Evolutionary conservation across 1,140 invertebrate genomes (phyloP), one percentile per base, ranked within the genome.

Genomic region (Orussus abietinus): DNA sequence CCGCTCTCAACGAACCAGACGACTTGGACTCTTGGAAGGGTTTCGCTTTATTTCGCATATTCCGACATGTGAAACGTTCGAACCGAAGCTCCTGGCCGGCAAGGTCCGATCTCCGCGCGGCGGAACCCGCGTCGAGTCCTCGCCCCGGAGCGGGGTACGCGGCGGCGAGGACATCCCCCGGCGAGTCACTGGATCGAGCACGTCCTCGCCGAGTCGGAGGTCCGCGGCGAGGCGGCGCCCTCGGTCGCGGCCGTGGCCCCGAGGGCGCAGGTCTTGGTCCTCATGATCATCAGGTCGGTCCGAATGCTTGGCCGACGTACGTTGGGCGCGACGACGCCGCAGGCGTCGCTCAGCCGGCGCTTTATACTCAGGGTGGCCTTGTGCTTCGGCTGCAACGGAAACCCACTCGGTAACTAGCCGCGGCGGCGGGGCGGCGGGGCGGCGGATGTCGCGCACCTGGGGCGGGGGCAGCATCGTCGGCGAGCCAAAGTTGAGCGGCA

Each of bases 271-370:
- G 82, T 86, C 66, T 88, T 88, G 39, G 84, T 85, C 59, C 86
- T 80, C 78, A 90, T 86, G 39, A 89, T 84, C 77, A 90, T 83
- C 30, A 92, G 76, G 64, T 92, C 88, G 4, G 88, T 90, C 34
- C 87, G 75, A 42, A 92, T 88, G 63, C 86, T 89, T 4, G 89
- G 88, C 29, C 88, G 73, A 22, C 88, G 70, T 1, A 86, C 88
- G 60, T 91, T 90, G 4, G 87, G 86, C 4, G 87, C 85, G 3
- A 91, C 85, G 4, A 89, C 85, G 5, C 88, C 88, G 61, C 86
- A 91, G 11, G 87, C 87, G 60, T 90, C 87, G 47, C 86, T 90
- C 49, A 89, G 72, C 14, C 85, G 77, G 34, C 86, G 74, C 49
- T 88, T 85, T 39, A 90, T 87, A 26, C 85, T 87, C 29, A 90